Evolutionary conservation across 2,888 invertebrate genomes (phyloP), one percentile per base, ranked within the genome.

Genomic region (Saturnia pavonia): DNA sequence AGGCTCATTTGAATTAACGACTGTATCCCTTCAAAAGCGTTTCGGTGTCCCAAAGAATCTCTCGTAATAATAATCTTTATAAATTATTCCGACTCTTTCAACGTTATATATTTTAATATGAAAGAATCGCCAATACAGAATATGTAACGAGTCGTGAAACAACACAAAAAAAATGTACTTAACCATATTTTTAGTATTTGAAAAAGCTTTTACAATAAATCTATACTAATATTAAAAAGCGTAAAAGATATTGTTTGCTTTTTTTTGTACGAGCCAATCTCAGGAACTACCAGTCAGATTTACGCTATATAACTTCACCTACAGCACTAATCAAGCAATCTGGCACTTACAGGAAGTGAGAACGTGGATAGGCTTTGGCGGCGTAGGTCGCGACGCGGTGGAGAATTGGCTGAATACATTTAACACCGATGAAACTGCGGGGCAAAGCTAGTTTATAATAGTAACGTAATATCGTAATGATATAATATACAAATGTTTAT

Each of bases 1-100:
- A 25, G 67, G 57, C 69, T 69, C 69, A 69, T 72, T 72, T 69
- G 72, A 72, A 69, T 72, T 69, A 72, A 72, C 69, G 69, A 69
- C 67, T 70, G 71, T 69, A 69, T 69, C 67, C 67, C 57, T 66
- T 57, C 67, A 69, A 57, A 22, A 51, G 66, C 27, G 69, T 69
- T 65, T 68, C 40, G 25, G 19, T 51, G 65, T 68, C 69, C 68
- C 68, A 22, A 54, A 54, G 66, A 70, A 67, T 66, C 65, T 51
- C 51, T 22, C 51, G 66, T 66, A 66, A 51, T 66, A 70, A 66
- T 67, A 51, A 67, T 67, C 67, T 67, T 11, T 67, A 54, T 70
- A 51, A 70, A 54, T 54, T 70, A 67, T 67, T 43, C 42, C 4
- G 25, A 40, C 22, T 70, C 43, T 65, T 65, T 65, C 25, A 22